A percentile compares a stretch with the other conserved stretches of the same genome.
phyloP scores from a whole-genome alignment of 2,888 invertebrate species.

The Julus scandinavius region DNA sequence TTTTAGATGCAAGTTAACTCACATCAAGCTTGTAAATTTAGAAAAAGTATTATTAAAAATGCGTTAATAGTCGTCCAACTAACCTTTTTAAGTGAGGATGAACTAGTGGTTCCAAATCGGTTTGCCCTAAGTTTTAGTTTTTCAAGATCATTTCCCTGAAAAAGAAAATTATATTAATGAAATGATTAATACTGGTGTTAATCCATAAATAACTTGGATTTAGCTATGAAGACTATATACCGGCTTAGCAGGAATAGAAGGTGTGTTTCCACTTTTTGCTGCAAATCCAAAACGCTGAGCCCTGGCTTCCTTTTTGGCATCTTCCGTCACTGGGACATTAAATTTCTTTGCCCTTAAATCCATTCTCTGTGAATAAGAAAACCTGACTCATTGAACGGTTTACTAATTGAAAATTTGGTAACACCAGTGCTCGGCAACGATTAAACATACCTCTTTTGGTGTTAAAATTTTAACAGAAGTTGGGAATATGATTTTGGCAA shows the following conservation, averaged over 20 bases:
- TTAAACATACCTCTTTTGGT: slow-evolving; percentile 44
- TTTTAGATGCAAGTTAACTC: not conserved
- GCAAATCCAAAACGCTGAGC: slow-evolving; percentile 48
- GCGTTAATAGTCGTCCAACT: not conserved
- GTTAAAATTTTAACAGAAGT: slow-evolving; percentile 15
- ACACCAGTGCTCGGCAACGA: not conserved
- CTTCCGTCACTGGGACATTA: not conserved
- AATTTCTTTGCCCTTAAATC: slow-evolving; percentile 50
- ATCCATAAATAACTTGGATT: not conserved
- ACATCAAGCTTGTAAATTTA: not conserved
- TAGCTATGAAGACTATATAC: not conserved
- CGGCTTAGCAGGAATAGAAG: not conserved
- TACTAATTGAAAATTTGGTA: not conserved
- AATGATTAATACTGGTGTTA: too few species aligned
- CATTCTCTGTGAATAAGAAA: slow-evolving; percentile 15
- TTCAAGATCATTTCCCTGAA: slow-evolving; percentile 47
- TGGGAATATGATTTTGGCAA: slow-evolving; percentile 40
- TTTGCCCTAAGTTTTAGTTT: slow-evolving; percentile 51
- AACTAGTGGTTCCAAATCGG: slow-evolving; percentile 44
- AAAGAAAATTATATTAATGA: not conserved
- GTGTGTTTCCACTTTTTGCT: not conserved
- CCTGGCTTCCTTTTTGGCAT: slow-evolving; percentile 42
- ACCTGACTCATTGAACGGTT: not conserved
- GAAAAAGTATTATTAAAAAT: not conserved
- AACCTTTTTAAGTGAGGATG: slow-evolving; percentile 37